Evolutionary conservation across 2,797 vertebrate species (phyloP), one percentile per base, ranked within the genome.

Genomic region (Delichon dasypus): DNA sequence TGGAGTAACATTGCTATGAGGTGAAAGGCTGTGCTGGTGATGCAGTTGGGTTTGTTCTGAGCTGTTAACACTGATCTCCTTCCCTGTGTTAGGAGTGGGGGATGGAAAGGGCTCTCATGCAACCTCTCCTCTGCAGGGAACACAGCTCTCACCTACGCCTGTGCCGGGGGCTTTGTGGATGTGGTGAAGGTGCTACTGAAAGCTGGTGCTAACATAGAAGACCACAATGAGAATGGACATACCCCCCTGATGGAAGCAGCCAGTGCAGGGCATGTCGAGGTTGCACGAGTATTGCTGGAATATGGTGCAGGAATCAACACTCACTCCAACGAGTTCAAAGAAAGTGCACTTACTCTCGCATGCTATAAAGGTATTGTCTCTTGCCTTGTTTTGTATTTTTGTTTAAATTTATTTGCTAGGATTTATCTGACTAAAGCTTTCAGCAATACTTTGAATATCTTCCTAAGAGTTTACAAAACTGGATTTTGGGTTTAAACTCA

Each of bases 311-410:
- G 99, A 97, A 99, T 99, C 98, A 99, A 99, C 97, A 99, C 99
- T 95, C 99, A 99, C 97, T 99, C 99, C 97, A 99, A 99, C 16
- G 99, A 99, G 98, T 99, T 99, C 97, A 99, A 99, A 97, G 99
- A 99, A 98, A 99, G 99, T 95, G 99, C 99, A 48, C 99, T 99
- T 97, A 99, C 99, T 30, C 98, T 99, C 65, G 99, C 99, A 75
- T 99, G 99, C 98, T 99, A 99, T 94, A 99, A 99, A 99, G 99
- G 99, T 99, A 97, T 83, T 83, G 89, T 87, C 80, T 76, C 60
- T 75, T 89, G 54, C 90, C 38, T 94, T 94, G 58, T 53, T 85
- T 62, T 82, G 77, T 91, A 4, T 70, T 79, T 34, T 76, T 86
- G 51, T 84, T 79, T 78, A 19, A 40, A 80, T 90, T 84, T 76